These are phyloP conservation scores for Halichoerus grypus DNA, from an alignment of 2,113 vertebrate genomes.

Conservation along the genomic window DNA sequence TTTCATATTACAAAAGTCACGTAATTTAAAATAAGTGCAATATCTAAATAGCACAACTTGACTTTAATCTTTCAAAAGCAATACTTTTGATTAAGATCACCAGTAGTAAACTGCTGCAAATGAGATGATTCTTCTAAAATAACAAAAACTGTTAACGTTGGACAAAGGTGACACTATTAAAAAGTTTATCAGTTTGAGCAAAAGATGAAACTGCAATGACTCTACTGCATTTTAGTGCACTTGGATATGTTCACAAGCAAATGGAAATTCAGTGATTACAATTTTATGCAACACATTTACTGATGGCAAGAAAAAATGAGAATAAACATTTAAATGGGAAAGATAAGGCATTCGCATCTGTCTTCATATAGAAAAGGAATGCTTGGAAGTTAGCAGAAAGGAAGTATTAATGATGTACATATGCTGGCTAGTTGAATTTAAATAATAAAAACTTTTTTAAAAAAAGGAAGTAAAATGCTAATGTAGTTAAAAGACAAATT, in stretches of 20 bases:
- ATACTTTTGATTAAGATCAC: background rate
- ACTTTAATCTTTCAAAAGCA: conserved; percentile 40
- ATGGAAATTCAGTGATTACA: background rate
- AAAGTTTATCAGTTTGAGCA: background rate
- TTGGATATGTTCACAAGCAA: conserved; percentile 31
- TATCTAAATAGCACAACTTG: background rate
- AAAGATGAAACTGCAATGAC: background rate
- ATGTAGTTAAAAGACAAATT: conserved; percentile 20
- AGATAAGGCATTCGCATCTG: background rate
- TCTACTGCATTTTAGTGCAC: background rate
- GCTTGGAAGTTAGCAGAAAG: background rate
- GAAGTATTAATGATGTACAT: background rate
- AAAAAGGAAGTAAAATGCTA: conserved; percentile 26
- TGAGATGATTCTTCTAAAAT: conserved; percentile 43
- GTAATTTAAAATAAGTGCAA: conserved; percentile 14
- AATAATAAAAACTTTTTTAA: background rate
- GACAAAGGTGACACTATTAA: background rate
- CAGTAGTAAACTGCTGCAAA: background rate
- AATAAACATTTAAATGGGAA: conserved; percentile 42
- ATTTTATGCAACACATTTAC: conserved; percentile 39
- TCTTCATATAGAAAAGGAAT: background rate
- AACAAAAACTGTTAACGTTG: background rate
- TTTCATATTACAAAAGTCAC: background rate
- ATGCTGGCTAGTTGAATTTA: background rate
- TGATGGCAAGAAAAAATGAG: background rate